Evolutionary conservation across 1,140 invertebrate species (phyloP), one percentile per base, ranked within the genome.

Genomic region (Zophobas atratus): DNA sequence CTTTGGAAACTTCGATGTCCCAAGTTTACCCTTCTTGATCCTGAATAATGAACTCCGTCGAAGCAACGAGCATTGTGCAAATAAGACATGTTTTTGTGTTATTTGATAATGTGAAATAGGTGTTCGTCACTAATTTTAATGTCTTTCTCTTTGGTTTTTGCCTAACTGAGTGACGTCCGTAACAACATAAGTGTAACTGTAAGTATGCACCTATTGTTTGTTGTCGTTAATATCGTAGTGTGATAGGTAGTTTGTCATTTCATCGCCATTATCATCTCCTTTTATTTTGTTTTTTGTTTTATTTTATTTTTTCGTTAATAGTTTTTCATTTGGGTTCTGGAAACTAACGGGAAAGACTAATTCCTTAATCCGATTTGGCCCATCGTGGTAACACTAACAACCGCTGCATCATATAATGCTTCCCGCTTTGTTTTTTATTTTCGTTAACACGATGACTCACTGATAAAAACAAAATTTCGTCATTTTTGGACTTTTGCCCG

Each of bases 101-200:
- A 67, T 43, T 67, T 67, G 60, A 67, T 67, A 43, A 67, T 67
- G 55, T 57, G 60, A 67, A 67, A 67, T 67, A 67, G 60, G 60
- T 67, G 60, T 71, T 76, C 77, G 75, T 80, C 67, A 81, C 82
- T 83, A 82, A 84, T 83, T 79, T 84, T 79, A 83, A 83, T 87
- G 84, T 87, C 83, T 87, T 86, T 86, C 85, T 85, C 85, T 85
- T 86, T 86, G 86, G 84, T 85, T 86, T 85, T 85, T 86, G 84
- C 85, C 83, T 84, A 86, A 86, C 85, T 84, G 85, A 86, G 85
- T 86, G 85, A 82, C 84, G 84, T 84, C 84, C 83, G 80, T 84
- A 85, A 85, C 83, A 78, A 79, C 81, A 79, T 83, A 84, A 79
- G 70, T 72, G 79, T 82, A 85, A 86, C 84, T 85, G 85, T 86